Conservation (phyloP, 35 echinoderm and acorn worm species). For the Patiria miniata region DNA sequence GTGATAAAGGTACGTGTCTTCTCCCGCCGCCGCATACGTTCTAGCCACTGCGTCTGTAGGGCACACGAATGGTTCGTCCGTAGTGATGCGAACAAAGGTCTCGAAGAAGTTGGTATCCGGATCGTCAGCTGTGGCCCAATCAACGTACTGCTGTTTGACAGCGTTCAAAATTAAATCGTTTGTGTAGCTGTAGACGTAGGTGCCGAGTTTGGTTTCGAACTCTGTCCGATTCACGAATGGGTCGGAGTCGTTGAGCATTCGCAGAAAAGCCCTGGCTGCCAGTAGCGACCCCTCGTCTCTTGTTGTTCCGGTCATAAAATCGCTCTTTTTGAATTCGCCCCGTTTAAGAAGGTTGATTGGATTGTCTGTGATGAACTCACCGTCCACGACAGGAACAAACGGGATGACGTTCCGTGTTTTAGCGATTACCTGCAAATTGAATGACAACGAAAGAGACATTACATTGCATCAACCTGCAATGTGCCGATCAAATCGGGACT, state of each 20-base stretch:
- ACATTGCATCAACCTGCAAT: no score
- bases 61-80: conserved; percentile 70
- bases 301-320: conserved; percentile 34
- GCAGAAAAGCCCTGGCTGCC: conserved; percentile 11
- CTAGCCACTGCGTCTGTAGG: conserved; percentile 60
- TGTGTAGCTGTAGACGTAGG: conserved; percentile 32
- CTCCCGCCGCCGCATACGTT: conserved; percentile 28
- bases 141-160: conserved; percentile 66
- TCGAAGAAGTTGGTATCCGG: conserved; percentile 56
- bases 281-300: conserved; percentile 24
- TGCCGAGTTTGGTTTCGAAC: conserved; percentile 23
- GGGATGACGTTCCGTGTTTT: conserved; percentile 47
- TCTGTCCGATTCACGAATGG: not conserved
- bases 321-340: conserved; percentile 74
- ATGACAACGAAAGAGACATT: no score
- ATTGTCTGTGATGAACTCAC: conserved; percentile 61
- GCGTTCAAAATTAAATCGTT: conserved; percentile 59
- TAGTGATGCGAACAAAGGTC: conserved; percentile 37
- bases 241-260: not conserved
- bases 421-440: conserved; percentile 21
- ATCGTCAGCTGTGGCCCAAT: conserved; percentile 74
- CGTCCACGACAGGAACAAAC: conserved; percentile 75
- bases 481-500: no score
- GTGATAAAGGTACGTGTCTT: conserved; percentile 56
- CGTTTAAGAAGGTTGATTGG: conserved; percentile 39